Evolutionary conservation across 2,797 vertebrate genomes (phyloP), one percentile per base, ranked within the genome.

Genomic region (Xerus rutilus): DNA sequence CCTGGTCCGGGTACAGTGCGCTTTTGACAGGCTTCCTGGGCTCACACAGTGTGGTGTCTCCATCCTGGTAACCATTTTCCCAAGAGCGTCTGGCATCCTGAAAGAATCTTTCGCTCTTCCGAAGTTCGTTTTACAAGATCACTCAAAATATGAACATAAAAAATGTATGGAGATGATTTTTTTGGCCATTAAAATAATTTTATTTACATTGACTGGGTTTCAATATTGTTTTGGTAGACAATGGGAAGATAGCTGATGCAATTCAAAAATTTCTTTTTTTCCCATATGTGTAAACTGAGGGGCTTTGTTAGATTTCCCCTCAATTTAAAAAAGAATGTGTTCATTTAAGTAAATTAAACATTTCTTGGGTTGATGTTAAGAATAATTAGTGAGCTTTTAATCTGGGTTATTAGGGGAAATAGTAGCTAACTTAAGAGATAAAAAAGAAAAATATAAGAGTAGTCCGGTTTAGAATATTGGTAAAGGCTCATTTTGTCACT

Each of bases 301-400:
- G 12, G 5, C 1, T 89, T 89, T 77, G 43, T 78, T n/a, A 69
- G 18, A 90, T 93, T 93, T 93, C 81, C 5, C 35, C 76, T 85
- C 47, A 86, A 47, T 65, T 81, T 57, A 18, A 81, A 72, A 78
- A 93, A 64, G 32, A 25, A 17, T 12, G 23, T 82, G n/a, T 35
- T 28, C 21, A 69, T 64, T 89, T 78, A 89, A 81, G 25, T 43
- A 82, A 92, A n/a, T 62, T 65, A 43, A 35, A 84, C 11, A 86
- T 82, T 92, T 93, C 21, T 81, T 96, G 32, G 39, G 39, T 67
- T 87, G 25, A 94, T 82, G 17, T 59, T 83, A 86, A 86, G 92
- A 92, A 78, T 92, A 83, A 47, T 94, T 82, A 78, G 49, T 86
- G 45, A 86, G 32, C 47, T 77, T 92, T 82, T 88, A 81, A 77